Conservation (phyloP, 2,888 invertebrate genomes). For the Lymantria dispar region DNA sequence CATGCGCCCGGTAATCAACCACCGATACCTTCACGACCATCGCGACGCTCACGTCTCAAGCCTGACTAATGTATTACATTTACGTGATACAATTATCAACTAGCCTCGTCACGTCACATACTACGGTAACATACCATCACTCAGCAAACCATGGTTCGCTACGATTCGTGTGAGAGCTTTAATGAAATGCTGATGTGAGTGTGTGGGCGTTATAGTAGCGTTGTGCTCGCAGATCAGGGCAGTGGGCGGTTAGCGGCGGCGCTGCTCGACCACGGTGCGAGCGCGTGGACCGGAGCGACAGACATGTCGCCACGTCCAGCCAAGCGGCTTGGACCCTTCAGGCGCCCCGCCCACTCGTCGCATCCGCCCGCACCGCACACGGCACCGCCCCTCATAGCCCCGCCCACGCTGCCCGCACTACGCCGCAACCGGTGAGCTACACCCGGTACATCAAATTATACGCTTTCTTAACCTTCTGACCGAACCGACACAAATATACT, state of each 20-base stretch:
- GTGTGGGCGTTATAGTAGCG: neutral
- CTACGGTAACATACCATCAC: neutral
- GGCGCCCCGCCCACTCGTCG: slow-evolving; percentile 35
- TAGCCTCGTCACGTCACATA: no score
- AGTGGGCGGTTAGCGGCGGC: slow-evolving; percentile 82
- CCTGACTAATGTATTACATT: no score
- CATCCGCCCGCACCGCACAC: slow-evolving; percentile 32
- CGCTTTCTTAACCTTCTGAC: neutral
- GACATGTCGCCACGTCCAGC: slow-evolving; percentile 85
- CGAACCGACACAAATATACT: no score
- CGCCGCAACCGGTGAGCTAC: slow-evolving; percentile 62
- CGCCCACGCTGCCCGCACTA: slow-evolving; percentile 40
- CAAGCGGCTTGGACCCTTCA: slow-evolving; percentile 86
- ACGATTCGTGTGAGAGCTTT: no score
- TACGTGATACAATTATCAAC: no score
- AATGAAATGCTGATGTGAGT: no score
- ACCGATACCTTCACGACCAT: slow-evolving; percentile 3
- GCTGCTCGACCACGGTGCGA: slow-evolving; percentile 80
- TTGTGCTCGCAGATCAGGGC: slow-evolving; percentile 46
- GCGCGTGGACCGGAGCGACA: slow-evolving; percentile 46
- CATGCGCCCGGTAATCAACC: slow-evolving; percentile 22
- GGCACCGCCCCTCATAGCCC: slow-evolving; percentile 38
- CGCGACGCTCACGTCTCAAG: slow-evolving; percentile 10
- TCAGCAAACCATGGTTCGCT: no score
- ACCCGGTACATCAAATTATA: neutral